Base-by-base conservation (phyloP, 1,140 invertebrate genomes). In the Spodoptera frugiperda region DNA sequence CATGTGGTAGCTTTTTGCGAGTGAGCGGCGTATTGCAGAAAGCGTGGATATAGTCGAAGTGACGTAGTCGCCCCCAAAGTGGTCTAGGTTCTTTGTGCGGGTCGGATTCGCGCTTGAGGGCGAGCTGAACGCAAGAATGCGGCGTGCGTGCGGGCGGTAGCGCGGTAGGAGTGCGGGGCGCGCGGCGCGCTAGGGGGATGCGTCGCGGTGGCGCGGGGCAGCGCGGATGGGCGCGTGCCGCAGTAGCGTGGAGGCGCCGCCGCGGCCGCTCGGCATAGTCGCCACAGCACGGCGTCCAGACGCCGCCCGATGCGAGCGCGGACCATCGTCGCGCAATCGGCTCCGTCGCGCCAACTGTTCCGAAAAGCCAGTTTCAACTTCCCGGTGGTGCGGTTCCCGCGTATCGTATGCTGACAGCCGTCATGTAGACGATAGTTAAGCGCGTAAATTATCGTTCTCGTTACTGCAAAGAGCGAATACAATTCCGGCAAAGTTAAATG, bases 201-300 rank as follows among this genome's bases (percentile, higher is more conserved):
- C 82, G 84, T 82, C 80, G 87, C 82, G 85, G 77, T 71, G 72
- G 87, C 80, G 82, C 84, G 86, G 86, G 83, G 82, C 57, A 68
- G 82, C 80, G 78, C 79, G 84, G 71, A 77, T 74, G 73, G 78
- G 78, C 89, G 89, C 89, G 89, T 90, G 86, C 90, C 90, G 90
- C 90, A 91, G 89, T 92, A 91, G 89, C 89, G 90, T 88, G 90
- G 83, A 88, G 87, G 85, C 84, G 89, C 85, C 89, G 86, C 77
- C 87, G 84, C 87, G 87, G 87, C 85, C 84, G 89, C 86, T 86
- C 82, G 82, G 84, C 85, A 83, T 82, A 73, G 80, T 78, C 77
- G 76, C 68, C 82, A 75, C 63, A 76, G 59, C 76, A 78, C 82
- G 78, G 78, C 83, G 75, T 75, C 79, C 75, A 67, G 76, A 76